Base-by-base conservation (phyloP, 2,113 vertebrate species). In the Probosciger aterrimus region DNA sequence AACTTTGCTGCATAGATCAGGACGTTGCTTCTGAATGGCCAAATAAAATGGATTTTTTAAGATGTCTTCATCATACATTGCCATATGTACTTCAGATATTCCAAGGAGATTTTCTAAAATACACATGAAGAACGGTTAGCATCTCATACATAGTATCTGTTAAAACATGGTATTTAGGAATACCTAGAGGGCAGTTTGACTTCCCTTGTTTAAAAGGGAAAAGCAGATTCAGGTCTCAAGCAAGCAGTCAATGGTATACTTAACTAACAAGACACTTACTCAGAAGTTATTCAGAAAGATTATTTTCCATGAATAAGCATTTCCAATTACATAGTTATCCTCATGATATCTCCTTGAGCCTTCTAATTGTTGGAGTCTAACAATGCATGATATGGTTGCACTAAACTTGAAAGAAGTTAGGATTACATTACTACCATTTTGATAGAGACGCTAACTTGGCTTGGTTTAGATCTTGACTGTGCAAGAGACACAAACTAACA, bases 1-100 rank as follows among this genome's bases (percentile, higher is more conserved):
- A 87, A 98, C 99, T 91, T 96, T 98, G 88, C 93, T 97, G 95
- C 98, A 99, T 8, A 99, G 98, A 94, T 99, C 99, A 9, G 99
- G 99, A 69, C 98, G 98, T 84, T 97, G 98, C 95, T 99, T 99
- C 96, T 99, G 98, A 95, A 99, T 96, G 39, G 99, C 98, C 98
- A 99, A 76, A 97, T 99, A 99, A 97, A 99, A 99, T 59, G 98
- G 98, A 89, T 99, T 99, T 97, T 98, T 99, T 97, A 98, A 97
- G 97, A 99, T 98, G 96, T 99, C 98, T 97, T 99, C 99, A 98
- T 99, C 99, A 98, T 99, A 99, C 80, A 99, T 96, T 98, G 99
- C 99, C 99, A 99, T 99, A 98, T 97, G 99, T 98, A 98, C 97
- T 97, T 96, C 97, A 96, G 94, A 77, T 67, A 60, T 77, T 81